phyloP scores from a whole-genome alignment of 2,113 vertebrate species.

The Triplophysa rosa region DNA sequence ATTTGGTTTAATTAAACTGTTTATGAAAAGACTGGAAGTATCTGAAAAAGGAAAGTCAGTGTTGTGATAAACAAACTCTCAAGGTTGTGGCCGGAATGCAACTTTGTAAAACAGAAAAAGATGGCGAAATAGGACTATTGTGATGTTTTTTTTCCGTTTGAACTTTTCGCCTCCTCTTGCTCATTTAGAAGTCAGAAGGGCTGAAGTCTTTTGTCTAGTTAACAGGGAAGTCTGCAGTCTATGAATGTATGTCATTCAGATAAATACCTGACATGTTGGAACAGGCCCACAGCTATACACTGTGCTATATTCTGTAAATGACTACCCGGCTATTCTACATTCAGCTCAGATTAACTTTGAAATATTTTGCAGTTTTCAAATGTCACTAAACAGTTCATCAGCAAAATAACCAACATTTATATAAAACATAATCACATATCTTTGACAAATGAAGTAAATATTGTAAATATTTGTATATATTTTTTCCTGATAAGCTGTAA shows the following conservation, averaged over 20 bases:
- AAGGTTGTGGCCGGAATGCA: background rate
- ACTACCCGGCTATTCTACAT: background rate
- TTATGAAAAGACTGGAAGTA: background rate
- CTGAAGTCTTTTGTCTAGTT: slow-evolving; percentile 44
- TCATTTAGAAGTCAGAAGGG: background rate
- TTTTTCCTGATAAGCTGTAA: too few relatives aligned
- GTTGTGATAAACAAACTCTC: background rate
- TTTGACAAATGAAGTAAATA: too few relatives aligned
- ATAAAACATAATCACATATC: too few relatives aligned
- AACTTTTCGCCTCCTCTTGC: slow-evolving; percentile 7
- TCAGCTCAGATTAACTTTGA: background rate
- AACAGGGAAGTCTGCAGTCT: slow-evolving; percentile 37
- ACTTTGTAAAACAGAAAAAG: background rate
- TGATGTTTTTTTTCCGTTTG: background rate
- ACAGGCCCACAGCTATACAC: slow-evolving; percentile 27
- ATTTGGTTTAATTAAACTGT: background rate
- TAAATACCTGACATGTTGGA: slow-evolving; percentile 51
- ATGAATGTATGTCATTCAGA: slow-evolving; percentile 50
- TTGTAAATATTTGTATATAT: too few relatives aligned
- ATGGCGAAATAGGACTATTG: background rate
- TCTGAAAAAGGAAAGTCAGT: background rate
- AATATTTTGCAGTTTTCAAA: background rate
- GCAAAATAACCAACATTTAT: too few relatives aligned
- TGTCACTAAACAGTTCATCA: background rate
- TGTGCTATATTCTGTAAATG: background rate